Percentiles rank a stretch among this genome's conserved stretches.
These are phyloP conservation scores for Drosophila meridionalis DNA, from an alignment of 2,888 invertebrate genomes.

Conservation along the genomic window DNA sequence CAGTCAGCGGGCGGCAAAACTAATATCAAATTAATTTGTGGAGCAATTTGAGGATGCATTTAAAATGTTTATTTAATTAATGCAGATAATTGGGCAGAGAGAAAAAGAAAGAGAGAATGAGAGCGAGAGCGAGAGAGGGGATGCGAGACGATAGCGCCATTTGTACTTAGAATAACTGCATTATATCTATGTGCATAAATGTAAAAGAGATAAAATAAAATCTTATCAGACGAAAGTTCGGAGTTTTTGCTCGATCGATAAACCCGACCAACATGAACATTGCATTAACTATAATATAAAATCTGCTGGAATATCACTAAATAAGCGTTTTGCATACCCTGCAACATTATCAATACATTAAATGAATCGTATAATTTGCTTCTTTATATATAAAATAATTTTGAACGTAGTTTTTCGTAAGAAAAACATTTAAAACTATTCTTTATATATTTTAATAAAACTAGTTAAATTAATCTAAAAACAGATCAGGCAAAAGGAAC, in stretches of 20 bases:
- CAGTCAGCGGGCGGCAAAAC: constrained; percentile 41
- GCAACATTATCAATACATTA: not conserved
- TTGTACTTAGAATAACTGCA: constrained; percentile 14
- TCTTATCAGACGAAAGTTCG: not conserved
- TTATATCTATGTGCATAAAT: not conserved
- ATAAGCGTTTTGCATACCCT: constrained; percentile 1
- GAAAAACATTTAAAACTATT: too few species aligned
- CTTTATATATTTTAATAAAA: too few species aligned
- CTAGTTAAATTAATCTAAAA: not conserved
- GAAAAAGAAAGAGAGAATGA: not conserved
- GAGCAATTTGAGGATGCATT: constrained; percentile 68
- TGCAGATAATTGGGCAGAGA: constrained; percentile 55
- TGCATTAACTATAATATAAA: not conserved
- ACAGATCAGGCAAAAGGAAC: not conserved
- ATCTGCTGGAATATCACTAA: not conserved
- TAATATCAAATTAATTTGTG: constrained; percentile 72
- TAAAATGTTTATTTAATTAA: constrained; percentile 75
- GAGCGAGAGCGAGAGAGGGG: not conserved
- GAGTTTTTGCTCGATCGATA: constrained; percentile 16
- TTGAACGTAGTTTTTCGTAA: not conserved
- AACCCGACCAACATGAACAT: constrained; percentile 11
- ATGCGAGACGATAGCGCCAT: not conserved
- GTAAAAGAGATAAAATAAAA: not conserved
- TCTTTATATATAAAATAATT: not conserved
- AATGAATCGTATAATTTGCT: not conserved